A percentile compares a stretch with the other conserved stretches of the same genome.
These are phyloP conservation scores for Mactromeris polynyma DNA, from an alignment of 2,888 invertebrate genomes.

Conservation along the genomic window DNA sequence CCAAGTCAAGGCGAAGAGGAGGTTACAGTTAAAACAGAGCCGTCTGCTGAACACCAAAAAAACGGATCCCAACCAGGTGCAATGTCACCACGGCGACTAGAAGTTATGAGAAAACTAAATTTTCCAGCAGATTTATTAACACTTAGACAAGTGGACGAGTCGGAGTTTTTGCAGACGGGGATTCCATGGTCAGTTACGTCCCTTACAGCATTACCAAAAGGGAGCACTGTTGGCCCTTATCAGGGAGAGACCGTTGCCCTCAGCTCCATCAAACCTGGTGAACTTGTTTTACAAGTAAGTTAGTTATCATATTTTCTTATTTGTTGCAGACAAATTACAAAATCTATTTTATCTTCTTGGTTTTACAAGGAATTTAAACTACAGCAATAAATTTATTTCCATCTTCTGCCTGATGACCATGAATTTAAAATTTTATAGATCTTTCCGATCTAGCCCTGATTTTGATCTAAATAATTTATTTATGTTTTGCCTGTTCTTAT, in stretches of 20 bases:
- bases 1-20: slow-evolving; percentile 28
- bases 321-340: not conserved
- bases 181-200: slow-evolving; percentile 79
- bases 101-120: slow-evolving; percentile 76
- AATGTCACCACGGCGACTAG: slow-evolving; percentile 50
- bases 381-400: slow-evolving; percentile 1
- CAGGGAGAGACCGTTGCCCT: slow-evolving; percentile 79
- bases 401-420: not conserved
- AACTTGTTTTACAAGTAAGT: slow-evolving; percentile 80
- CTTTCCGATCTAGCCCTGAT: not conserved
- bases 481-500: slow-evolving; percentile 19
- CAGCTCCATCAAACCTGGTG: slow-evolving; percentile 78
- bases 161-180: slow-evolving; percentile 75
- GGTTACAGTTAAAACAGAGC: slow-evolving; percentile 37
- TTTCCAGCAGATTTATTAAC: slow-evolving; percentile 80
- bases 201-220: slow-evolving; percentile 77
- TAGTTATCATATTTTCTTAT: not conserved
- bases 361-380: slow-evolving; percentile 13
- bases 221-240: slow-evolving; percentile 82
- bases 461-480: slow-evolving; percentile 18
- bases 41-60: not conserved
- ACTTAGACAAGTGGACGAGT: slow-evolving; percentile 77
- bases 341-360: not conserved
- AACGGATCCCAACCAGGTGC: slow-evolving; percentile 36
- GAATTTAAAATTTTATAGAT: slow-evolving; percentile 23